phyloP scores from a whole-genome alignment of 2,888 invertebrate species.

The Lasius fuliginosus region DNA sequence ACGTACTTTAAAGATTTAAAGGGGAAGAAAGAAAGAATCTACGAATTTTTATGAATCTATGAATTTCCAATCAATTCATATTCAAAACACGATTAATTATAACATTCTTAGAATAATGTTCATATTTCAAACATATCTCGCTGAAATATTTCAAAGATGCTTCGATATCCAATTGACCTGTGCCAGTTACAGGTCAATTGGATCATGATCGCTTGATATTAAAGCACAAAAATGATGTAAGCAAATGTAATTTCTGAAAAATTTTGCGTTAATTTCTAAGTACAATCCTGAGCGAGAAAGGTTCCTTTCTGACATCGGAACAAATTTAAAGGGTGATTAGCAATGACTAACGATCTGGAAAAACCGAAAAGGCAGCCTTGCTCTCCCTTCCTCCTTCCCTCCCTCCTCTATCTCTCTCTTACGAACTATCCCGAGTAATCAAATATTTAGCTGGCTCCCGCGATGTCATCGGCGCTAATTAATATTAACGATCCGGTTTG shows the following conservation, averaged over 20 bases:
- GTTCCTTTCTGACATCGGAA: constrained; percentile 62
- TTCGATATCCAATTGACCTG: too few species aligned
- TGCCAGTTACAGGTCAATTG: too few species aligned
- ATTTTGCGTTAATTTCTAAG: constrained; percentile 34
- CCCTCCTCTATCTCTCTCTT: constrained; percentile 6
- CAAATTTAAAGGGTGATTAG: constrained; percentile 73
- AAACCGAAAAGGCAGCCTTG: constrained; percentile 54
- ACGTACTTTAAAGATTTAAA: constrained; percentile 52
- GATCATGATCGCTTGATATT: too few species aligned
- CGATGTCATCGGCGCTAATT: constrained; percentile 75
- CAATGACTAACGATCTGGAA: constrained; percentile 62
- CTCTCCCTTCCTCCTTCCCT: not conserved
- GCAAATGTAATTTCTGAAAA: not conserved
- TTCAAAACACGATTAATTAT: too few species aligned
- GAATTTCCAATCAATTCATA: too few species aligned
- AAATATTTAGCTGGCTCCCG: constrained; percentile 74
- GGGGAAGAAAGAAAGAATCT: constrained; percentile 8
- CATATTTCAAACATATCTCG: too few species aligned
- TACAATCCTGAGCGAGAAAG: constrained; percentile 40
- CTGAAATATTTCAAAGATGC: too few species aligned
- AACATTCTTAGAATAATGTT: too few species aligned
- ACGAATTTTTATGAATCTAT: too few species aligned
- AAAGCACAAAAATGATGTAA: too few species aligned
- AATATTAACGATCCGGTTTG: constrained; percentile 74
- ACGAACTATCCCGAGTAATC: constrained; percentile 65